phyloP scores from a whole-genome alignment of 2,113 vertebrate genomes.

The Pollimyrus isidori region DNA sequence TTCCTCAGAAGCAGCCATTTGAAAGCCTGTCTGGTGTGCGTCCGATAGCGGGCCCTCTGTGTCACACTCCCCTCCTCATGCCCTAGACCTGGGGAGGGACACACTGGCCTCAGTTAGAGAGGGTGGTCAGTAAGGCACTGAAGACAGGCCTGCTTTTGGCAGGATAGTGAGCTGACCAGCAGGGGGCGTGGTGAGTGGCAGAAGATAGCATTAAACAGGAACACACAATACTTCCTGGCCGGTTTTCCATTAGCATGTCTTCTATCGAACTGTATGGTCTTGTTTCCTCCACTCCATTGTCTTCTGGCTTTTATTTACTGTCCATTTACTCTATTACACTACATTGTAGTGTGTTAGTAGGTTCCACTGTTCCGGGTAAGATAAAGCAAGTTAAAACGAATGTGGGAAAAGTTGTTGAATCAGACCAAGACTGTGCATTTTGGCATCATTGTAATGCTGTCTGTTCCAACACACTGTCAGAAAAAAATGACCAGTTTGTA shows the following conservation, averaged over 20 bases:
- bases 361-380: neutral
- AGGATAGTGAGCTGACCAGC: neutral
- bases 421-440: neutral
- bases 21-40: neutral
- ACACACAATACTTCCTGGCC: neutral
- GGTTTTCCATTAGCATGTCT: neutral
- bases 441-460: neutral
- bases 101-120: neutral
- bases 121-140: neutral
- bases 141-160: neutral
- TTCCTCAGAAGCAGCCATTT: neutral
- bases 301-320: neutral
- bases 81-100: neutral
- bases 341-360: neutral
- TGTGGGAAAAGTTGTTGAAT: neutral
- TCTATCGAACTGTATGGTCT: neutral
- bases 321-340: neutral
- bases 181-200: neutral
- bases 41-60: neutral
- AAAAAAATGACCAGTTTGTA: neutral
- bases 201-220: neutral
- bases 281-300: neutral
- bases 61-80: neutral
- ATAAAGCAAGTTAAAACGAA: neutral
- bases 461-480: neutral